Evolutionary conservation across 2,888 invertebrate species (phyloP).

Genomic region (Emmelina monodactyla): DNA sequence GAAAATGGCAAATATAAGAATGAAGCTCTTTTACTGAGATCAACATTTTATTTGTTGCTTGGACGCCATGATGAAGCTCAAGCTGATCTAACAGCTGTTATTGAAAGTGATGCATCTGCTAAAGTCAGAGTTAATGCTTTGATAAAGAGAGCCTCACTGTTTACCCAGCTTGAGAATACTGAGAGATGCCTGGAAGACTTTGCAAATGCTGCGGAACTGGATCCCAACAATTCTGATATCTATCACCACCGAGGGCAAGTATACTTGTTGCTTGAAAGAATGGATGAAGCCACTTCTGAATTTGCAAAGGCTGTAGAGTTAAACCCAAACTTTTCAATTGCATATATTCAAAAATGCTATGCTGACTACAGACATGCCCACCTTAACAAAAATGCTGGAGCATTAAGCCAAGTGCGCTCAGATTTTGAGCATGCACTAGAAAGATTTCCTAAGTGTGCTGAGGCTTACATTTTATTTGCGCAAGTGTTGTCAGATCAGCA

Average conservation of each 20-base stretch:
- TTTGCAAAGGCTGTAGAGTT: conserved; percentile 84
- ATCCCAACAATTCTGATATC: conserved; percentile 85
- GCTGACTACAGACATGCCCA: conserved; percentile 81
- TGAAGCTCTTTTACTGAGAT: conserved; percentile 81
- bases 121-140: conserved; percentile 83
- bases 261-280: conserved; percentile 80
- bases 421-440: conserved; percentile 80
- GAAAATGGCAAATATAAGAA: conserved; percentile 69
- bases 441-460: conserved; percentile 84
- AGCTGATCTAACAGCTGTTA: conserved; percentile 74
- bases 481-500: conserved; percentile 89
- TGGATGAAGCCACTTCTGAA: conserved; percentile 82
- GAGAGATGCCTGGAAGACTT: conserved; percentile 83
- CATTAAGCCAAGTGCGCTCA: conserved; percentile 71
- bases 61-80: conserved; percentile 79
- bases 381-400: conserved; percentile 65
- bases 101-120: conserved; percentile 69
- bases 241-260: conserved; percentile 94
- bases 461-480: conserved; percentile 88
- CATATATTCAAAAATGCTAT: conserved; percentile 90
- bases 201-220: conserved; percentile 75
- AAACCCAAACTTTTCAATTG: conserved; percentile 85
- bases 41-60: conserved; percentile 81
- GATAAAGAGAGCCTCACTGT: conserved; percentile 86
- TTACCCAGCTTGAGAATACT: conserved; percentile 79